phyloP scores from a whole-genome alignment of 2,797 vertebrate species.

The Ptychadena robeensis region DNA sequence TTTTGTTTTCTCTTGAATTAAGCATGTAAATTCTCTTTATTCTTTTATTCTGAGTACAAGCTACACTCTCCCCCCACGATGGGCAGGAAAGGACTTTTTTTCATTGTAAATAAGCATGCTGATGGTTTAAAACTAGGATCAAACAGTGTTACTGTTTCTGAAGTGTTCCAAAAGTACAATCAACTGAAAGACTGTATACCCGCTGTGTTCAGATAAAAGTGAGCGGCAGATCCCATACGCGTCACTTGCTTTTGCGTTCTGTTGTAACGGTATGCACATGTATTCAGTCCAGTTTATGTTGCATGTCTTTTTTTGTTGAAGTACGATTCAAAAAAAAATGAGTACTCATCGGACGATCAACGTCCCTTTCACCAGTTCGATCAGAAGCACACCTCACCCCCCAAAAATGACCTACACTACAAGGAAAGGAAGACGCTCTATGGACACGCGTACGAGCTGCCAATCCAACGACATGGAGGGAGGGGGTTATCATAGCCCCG shows the following conservation, averaged over 20 bases:
- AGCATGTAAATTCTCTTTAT: background rate
- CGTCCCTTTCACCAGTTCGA: no score
- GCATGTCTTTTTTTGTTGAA: slow-evolving; percentile 18
- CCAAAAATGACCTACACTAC: slow-evolving; percentile 69
- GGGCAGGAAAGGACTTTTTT: background rate
- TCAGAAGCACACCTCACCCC: slow-evolving; percentile 76
- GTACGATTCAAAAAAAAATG: background rate
- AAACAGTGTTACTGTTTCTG: slow-evolving; percentile 65
- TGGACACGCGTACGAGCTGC: slow-evolving; percentile 70
- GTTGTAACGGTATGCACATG: background rate
- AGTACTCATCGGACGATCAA: no score
- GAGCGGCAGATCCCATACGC: background rate
- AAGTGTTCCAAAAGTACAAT: slow-evolving; percentile 12
- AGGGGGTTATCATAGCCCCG: slow-evolving; percentile 66
- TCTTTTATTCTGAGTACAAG: background rate
- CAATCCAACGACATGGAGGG: slow-evolving; percentile 73
- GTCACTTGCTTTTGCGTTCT: background rate
- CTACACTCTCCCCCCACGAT: slow-evolving; percentile 29
- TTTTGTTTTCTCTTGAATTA: background rate
- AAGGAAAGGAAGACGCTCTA: slow-evolving; percentile 52
- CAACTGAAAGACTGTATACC: slow-evolving; percentile 23
- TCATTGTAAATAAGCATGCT: slow-evolving; percentile 57
- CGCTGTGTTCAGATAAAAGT: background rate
- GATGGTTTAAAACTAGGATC: slow-evolving; percentile 53
- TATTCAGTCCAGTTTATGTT: slow-evolving; percentile 10